Percentiles rank a stretch among this genome's conserved stretches.
Conservation (phyloP, 2,888 invertebrate species). For the Monopis laevigella region DNA sequence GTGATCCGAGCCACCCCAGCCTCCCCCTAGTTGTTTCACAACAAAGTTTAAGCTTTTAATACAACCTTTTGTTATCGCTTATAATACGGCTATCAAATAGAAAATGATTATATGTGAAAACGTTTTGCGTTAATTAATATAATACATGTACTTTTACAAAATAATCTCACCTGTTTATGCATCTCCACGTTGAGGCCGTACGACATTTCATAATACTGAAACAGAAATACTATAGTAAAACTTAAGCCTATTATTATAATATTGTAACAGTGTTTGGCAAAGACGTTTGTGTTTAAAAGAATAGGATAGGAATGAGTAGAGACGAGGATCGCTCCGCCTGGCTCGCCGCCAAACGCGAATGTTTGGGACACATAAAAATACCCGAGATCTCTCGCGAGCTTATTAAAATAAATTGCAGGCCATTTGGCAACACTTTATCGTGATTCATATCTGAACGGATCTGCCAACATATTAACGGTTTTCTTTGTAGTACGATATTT, state of each 20-base stretch:
- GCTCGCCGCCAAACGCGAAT: conserved; percentile 36
- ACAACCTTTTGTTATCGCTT: background rate
- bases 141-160: conserved; percentile 17
- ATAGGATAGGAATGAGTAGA: conserved; percentile 59
- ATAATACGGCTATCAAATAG: background rate
- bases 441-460: conserved; percentile 59
- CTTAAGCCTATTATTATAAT: conserved; percentile 1
- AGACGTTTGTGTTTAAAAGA: conserved; percentile 58
- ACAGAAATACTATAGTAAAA: conserved; percentile 48
- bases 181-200: conserved; percentile 97
- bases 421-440: conserved; percentile 67
- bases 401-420: conserved; percentile 67
- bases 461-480: conserved; percentile 26
- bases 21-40: conserved; percentile 6
- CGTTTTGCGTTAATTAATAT: conserved; percentile 6
- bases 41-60: conserved; percentile 8
- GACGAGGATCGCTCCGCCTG: conserved; percentile 45
- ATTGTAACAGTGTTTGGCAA: conserved; percentile 54
- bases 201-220: conserved; percentile 98
- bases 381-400: conserved; percentile 57
- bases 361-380: conserved; percentile 65
- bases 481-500: background rate
- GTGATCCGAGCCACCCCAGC: conserved; percentile 1
- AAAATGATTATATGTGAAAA: background rate
- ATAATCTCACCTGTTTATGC: conserved; percentile 90